A percentile compares a stretch with the other conserved stretches of the same genome.
phyloP scores from a whole-genome alignment of 2,113 vertebrate species.

The Aramus guarauna region DNA sequence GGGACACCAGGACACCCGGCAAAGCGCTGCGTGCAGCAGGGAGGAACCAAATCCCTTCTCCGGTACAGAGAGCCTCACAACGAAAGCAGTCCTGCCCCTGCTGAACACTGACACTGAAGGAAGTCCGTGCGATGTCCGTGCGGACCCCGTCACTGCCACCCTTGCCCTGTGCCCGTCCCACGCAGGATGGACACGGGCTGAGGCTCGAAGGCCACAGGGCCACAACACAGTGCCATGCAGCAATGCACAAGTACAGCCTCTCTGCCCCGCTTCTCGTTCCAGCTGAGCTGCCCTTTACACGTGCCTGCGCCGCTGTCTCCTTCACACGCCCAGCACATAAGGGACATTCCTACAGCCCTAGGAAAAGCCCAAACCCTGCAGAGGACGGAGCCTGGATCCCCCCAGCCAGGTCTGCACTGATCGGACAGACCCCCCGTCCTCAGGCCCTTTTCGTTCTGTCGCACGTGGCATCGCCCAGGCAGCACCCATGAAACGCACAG shows the following conservation, averaged over 20 bases:
- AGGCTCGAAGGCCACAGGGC: background rate
- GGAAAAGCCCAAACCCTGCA: background rate
- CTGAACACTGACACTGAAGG: background rate
- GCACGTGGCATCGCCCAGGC: rapidly evolving
- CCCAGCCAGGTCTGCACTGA: background rate
- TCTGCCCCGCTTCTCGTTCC: background rate
- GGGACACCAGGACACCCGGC: background rate
- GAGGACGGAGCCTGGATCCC: background rate
- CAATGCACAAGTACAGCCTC: background rate
- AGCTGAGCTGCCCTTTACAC: background rate
- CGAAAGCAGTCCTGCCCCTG: background rate
- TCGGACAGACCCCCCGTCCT: rapidly evolving
- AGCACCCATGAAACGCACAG: rapidly evolving
- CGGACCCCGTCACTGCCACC: background rate
- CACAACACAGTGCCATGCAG: background rate
- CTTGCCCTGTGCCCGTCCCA: background rate
- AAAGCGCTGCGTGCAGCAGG: rapidly evolving
- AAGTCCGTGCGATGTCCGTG: background rate
- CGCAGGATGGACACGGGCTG: too few relatives aligned
- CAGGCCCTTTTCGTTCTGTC: background rate
- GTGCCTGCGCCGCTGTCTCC: rapidly evolving
- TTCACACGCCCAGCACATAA: rapidly evolving
- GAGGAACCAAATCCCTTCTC: too few relatives aligned
- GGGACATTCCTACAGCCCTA: background rate
- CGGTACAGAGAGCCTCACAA: background rate